A percentile compares a stretch with the other conserved stretches of the same genome.
These are phyloP conservation scores for Tribolium madens DNA, from an alignment of 1,140 invertebrate genomes.

Conservation along the genomic window DNA sequence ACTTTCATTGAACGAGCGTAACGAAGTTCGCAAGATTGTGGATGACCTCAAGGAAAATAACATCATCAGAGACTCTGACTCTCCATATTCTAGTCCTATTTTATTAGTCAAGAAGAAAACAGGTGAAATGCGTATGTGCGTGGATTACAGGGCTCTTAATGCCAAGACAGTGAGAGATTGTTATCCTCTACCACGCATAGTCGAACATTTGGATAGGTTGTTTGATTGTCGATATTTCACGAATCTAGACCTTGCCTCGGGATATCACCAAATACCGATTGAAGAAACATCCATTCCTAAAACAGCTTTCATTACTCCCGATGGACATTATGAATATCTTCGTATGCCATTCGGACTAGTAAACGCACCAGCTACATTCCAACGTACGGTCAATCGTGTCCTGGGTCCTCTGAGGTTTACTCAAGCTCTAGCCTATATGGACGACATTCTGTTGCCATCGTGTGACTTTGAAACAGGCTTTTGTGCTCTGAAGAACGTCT, in stretches of 20 bases:
- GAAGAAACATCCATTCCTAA: constrained; percentile 60
- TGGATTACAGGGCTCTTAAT: constrained; percentile 58
- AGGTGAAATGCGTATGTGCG: constrained; percentile 53
- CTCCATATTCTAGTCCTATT: constrained; percentile 61
- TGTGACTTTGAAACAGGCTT: not conserved
- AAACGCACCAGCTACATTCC: constrained; percentile 55
- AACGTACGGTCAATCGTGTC: constrained; percentile 17
- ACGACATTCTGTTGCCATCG: not conserved
- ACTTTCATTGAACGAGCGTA: not conserved
- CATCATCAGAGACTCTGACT: constrained; percentile 43
- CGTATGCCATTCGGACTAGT: constrained; percentile 54
- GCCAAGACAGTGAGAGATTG: constrained; percentile 55
- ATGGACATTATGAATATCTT: constrained; percentile 55
- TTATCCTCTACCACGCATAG: constrained; percentile 58
- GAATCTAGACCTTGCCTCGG: constrained; percentile 52
- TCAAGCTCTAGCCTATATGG: not conserved
- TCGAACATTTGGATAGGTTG: constrained; percentile 62
- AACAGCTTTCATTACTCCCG: constrained; percentile 53
- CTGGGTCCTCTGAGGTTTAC: constrained; percentile 33
- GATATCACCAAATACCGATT: constrained; percentile 57
- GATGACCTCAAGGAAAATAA: constrained; percentile 10
- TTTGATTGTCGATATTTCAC: constrained; percentile 53
- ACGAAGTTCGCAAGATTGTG: not conserved
- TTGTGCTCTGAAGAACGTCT: not conserved
- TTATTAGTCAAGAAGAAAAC: constrained; percentile 58